Conservation (phyloP, 2,113 vertebrate species). For the Python bivittatus region DNA sequence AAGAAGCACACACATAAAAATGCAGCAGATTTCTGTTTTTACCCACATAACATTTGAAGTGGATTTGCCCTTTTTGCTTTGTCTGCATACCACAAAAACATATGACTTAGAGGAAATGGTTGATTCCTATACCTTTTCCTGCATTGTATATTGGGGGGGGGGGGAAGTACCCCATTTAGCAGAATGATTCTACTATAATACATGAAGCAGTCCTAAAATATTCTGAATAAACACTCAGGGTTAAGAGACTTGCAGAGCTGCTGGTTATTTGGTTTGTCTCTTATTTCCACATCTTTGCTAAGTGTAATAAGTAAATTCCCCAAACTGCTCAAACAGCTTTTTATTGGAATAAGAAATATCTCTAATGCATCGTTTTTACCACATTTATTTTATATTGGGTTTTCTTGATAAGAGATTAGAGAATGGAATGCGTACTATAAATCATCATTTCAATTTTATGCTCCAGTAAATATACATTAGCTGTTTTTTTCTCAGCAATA, state of each 20-base stretch:
- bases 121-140: neutral
- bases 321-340: neutral
- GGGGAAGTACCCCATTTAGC: too few relatives aligned
- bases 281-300: neutral
- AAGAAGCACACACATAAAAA: neutral
- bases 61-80: neutral
- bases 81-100: neutral
- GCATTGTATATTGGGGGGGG: neutral
- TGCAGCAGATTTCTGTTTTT: neutral
- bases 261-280: neutral
- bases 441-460: neutral
- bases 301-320: neutral
- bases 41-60: neutral
- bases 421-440: neutral
- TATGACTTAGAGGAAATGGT: neutral
- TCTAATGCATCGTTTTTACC: neutral
- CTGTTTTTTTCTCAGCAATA: neutral
- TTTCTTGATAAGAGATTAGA: neutral
- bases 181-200: neutral
- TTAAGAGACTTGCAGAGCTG: neutral
- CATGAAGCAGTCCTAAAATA: neutral
- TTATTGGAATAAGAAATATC: slow-evolving; percentile 9
- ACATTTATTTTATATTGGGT: neutral
- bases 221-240: neutral
- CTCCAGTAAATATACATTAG: neutral